Evolutionary conservation across 2,888 invertebrate genomes (phyloP), one percentile per base, ranked within the genome.

Genomic region (Lucinisca nassula): DNA sequence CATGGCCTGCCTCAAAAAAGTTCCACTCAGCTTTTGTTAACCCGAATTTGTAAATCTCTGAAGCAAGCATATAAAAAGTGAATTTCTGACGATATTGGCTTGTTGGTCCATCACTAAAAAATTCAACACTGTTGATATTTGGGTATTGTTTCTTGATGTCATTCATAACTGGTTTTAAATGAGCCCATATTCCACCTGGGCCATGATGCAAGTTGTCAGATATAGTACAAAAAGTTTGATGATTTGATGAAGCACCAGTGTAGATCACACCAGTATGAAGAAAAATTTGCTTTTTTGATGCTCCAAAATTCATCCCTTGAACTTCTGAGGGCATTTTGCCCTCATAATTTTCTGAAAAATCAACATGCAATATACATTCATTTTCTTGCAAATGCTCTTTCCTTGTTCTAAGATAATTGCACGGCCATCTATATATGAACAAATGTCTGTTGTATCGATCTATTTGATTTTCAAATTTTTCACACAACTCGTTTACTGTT

Each of bases 121-220:
- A 79, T 40, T 89, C 79, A 0, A 92, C 12, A 0, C 24, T 74
- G 21, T 83, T 30, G 8, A 90, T 61, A 17, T 78, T n/a, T 37
- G 91, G 89, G 37, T 82, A 38, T 24, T 74, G 70, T 8, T 77
- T 40, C 38, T 73, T 84, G 12, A 92, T 86, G 12, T 76, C 58
- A 37, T 80, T 70, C 21, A 92, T 75, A 6, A 95, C 87, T 87
- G 95, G 96, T 82, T 92, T 79, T 40, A 96, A 88, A 90, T 96
- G 96, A 51, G 94, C 95, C 95, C 96, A 96, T 75, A 96, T 95
- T 24, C 95, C 95, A 72, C 92, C 91, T 51, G 96, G 94, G 58
- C 93, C 93, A 93, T 96, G 96, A 10, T 92, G 80, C 4, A 94
- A 85, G 81, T 91, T 91, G 81, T 94, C 85, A 24, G 95, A 95